These are phyloP conservation scores for Eupithecia dodoneata DNA, from an alignment of 2,888 invertebrate genomes.

Conservation along the genomic window DNA sequence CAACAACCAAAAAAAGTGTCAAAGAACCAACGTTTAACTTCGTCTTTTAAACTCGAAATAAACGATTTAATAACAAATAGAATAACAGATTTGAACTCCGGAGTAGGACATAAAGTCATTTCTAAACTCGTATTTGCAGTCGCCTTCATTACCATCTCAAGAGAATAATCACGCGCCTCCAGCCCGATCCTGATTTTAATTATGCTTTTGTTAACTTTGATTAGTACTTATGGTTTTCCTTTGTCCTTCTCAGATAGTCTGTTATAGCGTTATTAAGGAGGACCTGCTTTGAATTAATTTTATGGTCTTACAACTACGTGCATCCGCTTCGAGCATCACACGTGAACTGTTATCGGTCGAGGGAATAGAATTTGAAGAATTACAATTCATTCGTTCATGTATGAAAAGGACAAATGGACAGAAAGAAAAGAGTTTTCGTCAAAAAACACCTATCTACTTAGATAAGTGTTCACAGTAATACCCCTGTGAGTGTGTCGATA, in stretches of 20 bases:
- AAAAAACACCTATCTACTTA: too few species aligned
- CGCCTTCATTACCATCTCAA: conserved; percentile 59
- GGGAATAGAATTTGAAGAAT: too few species aligned
- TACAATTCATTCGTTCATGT: too few species aligned
- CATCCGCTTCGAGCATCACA: too few species aligned
- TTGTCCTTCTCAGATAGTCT: conserved; percentile 19
- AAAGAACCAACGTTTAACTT: background rate
- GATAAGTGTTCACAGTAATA: too few species aligned
- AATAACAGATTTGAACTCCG: conserved; percentile 5
- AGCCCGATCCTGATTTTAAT: conserved; percentile 60
- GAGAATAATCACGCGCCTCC: conserved; percentile 59
- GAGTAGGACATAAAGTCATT: conserved; percentile 22
- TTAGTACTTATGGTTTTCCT: conserved; percentile 52
- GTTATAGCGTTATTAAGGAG: background rate
- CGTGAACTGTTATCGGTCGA: too few species aligned
- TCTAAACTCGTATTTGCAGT: conserved; percentile 19
- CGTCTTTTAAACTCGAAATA: background rate
- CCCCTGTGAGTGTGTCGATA: too few species aligned
- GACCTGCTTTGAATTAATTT: background rate
- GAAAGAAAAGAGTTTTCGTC: too few species aligned
- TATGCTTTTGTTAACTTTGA: conserved; percentile 63
- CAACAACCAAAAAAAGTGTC: background rate
- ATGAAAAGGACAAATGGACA: too few species aligned
- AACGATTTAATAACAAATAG: conserved; percentile 6
- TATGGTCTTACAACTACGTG: too few species aligned